Percentiles rank a stretch among this genome's conserved stretches.
Conservation (phyloP, 1,140 invertebrate species). For the Rhagoletis zephyria region DNA sequence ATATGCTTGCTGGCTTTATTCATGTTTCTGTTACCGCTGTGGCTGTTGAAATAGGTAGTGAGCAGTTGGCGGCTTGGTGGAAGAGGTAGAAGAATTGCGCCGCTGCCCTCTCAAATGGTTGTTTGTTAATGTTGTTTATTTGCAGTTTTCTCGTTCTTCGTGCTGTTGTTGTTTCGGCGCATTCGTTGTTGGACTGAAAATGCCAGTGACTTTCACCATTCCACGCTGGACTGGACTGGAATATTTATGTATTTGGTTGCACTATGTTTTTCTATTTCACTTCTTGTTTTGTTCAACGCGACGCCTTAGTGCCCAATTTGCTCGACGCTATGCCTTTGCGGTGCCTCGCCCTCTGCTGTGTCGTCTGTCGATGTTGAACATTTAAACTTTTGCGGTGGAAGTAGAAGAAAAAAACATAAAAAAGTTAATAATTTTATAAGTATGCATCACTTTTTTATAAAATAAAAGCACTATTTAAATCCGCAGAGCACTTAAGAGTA, state of each 20-base stretch:
- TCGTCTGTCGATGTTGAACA: neutral
- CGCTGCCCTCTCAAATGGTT: neutral
- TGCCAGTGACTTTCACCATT: neutral
- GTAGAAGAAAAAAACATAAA: neutral
- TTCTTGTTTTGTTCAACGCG: neutral
- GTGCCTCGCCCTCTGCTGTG: neutral
- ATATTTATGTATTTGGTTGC: neutral
- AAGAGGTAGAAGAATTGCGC: neutral
- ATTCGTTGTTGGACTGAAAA: constrained; percentile 9
- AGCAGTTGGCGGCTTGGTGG: neutral
- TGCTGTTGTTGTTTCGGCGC: neutral
- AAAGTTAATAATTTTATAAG: too few species aligned
- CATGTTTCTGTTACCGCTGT: constrained; percentile 58
- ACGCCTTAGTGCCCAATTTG: neutral
- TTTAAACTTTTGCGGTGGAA: neutral
- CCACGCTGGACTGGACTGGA: neutral
- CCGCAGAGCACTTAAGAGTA: too few species aligned
- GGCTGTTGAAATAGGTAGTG: neutral
- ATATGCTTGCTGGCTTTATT: constrained; percentile 70
- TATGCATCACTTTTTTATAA: too few species aligned
- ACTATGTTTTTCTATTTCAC: neutral
- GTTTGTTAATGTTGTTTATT: neutral
- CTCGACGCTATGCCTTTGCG: neutral
- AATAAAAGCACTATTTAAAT: too few species aligned
- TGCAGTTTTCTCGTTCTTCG: neutral